Evolutionary conservation across 2,797 vertebrate species (phyloP), one percentile per base, ranked within the genome.

Genomic region (Pseudochromis fuscus): DNA sequence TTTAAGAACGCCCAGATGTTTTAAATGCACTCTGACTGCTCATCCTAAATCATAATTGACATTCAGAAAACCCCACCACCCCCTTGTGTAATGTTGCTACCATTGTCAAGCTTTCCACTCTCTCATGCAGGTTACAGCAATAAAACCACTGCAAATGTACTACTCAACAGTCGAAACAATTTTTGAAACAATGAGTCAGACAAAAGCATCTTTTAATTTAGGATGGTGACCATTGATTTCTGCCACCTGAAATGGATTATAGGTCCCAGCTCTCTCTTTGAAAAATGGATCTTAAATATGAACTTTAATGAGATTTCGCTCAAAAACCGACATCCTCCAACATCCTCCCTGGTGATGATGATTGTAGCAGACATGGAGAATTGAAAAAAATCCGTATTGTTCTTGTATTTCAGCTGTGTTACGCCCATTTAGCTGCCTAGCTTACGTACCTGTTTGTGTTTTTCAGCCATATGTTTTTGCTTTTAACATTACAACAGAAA

Each of bases 41-140:
- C 40, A n/a, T 27, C 13, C 42, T 60, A 37, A 49, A 44, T 65
- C 59, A 27, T 31, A 51, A 46, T 8, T 51, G 61, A 49, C 28
- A 13, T n/a, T 15, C 4, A 18, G 5, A 35, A 33, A 61, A 46
- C 27, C 15, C 28, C 42, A 3, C n/a, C 58, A n/a, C n/a, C n/a
- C 31, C 28, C 15, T 24, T 24, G 28, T 13, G 18, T 48, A 48
- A 46, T 33, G 11, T 45, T 31, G 21, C 8, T 2, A 48, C 21
- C 42, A 7, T 18, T 23, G 44, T 61, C 30, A 12, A 28, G 45
- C 5, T 24, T 18, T 7, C 12, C 6, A 15, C 33, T 45, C 19
- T 31, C 44, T 9, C 28, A 21, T 48, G 42, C 24, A 33, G 38
- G 38, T 12, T 37, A 9, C 3, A 0, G n/a, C n/a, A n/a, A n/a